Evolutionary conservation across 2,888 invertebrate genomes (phyloP).

Genomic region (Sinopyrophorus schimmeli): DNA sequence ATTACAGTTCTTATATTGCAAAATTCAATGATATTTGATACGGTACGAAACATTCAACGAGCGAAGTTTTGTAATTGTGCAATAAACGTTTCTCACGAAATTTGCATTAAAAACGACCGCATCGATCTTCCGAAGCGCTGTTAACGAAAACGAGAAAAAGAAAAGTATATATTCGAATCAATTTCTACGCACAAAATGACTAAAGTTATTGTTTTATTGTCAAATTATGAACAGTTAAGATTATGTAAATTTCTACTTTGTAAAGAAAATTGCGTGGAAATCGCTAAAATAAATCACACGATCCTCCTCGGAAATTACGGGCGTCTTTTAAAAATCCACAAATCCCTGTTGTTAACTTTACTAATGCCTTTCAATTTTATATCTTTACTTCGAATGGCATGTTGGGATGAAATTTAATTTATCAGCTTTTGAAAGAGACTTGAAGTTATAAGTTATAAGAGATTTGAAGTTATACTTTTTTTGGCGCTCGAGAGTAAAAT

Average conservation of each 20-base stretch:
- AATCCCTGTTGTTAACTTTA: too few relatives aligned
- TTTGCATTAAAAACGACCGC: conserved; percentile 4
- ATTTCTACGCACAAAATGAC: neutral
- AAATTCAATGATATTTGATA: neutral
- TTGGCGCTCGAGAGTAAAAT: too few relatives aligned
- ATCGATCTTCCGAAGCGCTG: too few relatives aligned
- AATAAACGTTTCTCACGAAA: neutral
- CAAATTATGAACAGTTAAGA: neutral
- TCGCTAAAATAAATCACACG: conserved; percentile 1
- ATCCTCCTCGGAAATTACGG: conserved; percentile 1
- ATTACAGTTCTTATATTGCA: too few relatives aligned
- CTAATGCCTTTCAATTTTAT: too few relatives aligned
- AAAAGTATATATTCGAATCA: neutral
- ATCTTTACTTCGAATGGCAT: too few relatives aligned
- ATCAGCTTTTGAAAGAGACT: too few relatives aligned
- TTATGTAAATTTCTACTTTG: too few relatives aligned
- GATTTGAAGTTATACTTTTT: too few relatives aligned
- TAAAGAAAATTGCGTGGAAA: conserved; percentile 5
- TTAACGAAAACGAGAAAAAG: too few relatives aligned
- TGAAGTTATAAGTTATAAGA: too few relatives aligned
- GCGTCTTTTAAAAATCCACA: neutral
- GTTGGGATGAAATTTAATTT: too few relatives aligned
- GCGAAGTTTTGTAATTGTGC: neutral
- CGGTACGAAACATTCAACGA: neutral
- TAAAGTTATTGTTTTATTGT: neutral